Evolutionary conservation across 2,797 vertebrate species (phyloP).

Genomic region (Atherinosoma microstoma): DNA sequence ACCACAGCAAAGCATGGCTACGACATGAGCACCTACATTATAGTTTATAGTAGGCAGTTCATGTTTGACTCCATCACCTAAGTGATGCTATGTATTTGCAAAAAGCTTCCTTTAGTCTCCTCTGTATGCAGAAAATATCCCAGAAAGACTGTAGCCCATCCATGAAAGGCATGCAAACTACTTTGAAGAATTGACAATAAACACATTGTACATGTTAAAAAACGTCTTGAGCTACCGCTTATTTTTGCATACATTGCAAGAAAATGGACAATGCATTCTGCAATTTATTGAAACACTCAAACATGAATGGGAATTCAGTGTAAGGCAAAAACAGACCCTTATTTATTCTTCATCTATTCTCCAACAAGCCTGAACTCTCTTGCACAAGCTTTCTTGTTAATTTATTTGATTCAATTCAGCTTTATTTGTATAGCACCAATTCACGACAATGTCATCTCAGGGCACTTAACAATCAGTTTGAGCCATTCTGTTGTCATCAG

Average conservation of each 20-base stretch:
- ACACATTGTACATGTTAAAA: background rate
- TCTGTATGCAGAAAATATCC: background rate
- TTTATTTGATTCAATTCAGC: no score
- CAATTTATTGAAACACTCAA: background rate
- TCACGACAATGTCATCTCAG: no score
- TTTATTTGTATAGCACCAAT: no score
- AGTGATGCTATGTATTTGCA: background rate
- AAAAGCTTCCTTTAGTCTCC: background rate
- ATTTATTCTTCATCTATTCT: no score
- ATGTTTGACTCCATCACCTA: background rate
- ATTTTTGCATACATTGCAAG: background rate
- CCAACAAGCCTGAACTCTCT: background rate
- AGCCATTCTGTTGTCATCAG: no score
- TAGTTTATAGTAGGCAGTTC: background rate
- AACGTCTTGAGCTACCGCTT: background rate
- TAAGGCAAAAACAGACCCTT: background rate
- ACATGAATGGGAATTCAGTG: background rate
- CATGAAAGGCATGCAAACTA: background rate
- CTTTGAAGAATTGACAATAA: background rate
- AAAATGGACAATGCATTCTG: no score
- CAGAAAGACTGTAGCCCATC: background rate
- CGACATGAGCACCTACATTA: background rate
- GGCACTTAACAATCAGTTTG: no score
- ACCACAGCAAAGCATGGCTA: background rate
- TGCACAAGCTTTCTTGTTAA: no score